phyloP scores from a whole-genome alignment of 2,888 invertebrate species.

The Salpingus planirostris region DNA sequence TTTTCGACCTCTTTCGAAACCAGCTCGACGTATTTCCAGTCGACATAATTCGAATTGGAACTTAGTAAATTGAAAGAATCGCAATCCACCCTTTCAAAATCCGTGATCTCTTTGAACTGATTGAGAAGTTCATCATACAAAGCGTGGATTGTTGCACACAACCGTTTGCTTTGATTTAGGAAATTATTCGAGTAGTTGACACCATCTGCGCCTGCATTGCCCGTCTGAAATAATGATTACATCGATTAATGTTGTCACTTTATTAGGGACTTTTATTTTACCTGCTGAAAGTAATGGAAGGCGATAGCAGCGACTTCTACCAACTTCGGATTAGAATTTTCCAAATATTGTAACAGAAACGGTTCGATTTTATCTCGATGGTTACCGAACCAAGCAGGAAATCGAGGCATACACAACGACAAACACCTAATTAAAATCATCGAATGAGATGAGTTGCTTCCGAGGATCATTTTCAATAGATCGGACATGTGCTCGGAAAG shows the following conservation, averaged over 20 bases:
- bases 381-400: constrained; percentile 3
- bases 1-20: neutral
- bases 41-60: constrained; percentile 1
- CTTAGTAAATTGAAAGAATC: constrained; percentile 2
- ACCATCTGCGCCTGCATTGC: constrained; percentile 2
- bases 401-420: constrained; percentile 2
- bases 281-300: constrained; percentile 2
- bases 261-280: neutral
- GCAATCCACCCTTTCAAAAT: neutral
- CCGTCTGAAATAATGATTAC: neutral
- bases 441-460: too few relatives aligned
- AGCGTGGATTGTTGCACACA: constrained; percentile 3
- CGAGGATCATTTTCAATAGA: too few relatives aligned
- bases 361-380: constrained; percentile 2
- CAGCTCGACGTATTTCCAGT: constrained; percentile 2
- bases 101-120: neutral
- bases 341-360: constrained; percentile 1
- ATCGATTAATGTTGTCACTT: neutral
- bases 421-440: too few relatives aligned
- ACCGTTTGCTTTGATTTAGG: constrained; percentile 1
- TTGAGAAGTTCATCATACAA: constrained; percentile 2
- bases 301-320: constrained; percentile 1
- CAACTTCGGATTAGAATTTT: neutral
- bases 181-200: constrained; percentile 3
- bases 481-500: too few relatives aligned